A percentile compares a stretch with the other conserved stretches of the same genome.
These are phyloP conservation scores for Lasioglossum zephyrum DNA, from an alignment of 2,888 invertebrate genomes.

Conservation along the genomic window DNA sequence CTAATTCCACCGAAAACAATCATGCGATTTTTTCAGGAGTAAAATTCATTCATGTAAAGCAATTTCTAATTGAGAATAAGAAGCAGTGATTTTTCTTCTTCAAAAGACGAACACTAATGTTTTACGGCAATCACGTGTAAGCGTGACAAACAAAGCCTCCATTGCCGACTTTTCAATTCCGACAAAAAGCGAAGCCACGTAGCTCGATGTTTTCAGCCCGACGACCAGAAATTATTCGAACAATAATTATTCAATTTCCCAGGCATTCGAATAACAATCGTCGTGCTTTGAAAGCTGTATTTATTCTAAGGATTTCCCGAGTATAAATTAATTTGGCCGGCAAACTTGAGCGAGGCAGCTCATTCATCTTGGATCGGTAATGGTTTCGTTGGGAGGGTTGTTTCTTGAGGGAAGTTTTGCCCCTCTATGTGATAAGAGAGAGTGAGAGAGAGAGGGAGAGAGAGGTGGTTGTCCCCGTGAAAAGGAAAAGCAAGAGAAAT, in stretches of 20 bases:
- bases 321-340: conserved; percentile 2
- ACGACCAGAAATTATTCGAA: neutral
- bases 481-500: neutral
- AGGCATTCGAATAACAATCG: conserved; percentile 1
- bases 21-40: no score
- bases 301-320: neutral
- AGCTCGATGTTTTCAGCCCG: neutral
- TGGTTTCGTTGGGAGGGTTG: neutral
- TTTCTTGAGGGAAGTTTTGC: neutral
- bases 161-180: neutral
- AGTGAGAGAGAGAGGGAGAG: neutral
- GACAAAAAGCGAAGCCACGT: neutral
- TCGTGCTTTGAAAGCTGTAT: neutral
- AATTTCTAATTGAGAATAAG: neutral
- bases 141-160: neutral
- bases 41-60: no score
- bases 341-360: neutral
- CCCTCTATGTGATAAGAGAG: neutral
- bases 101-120: neutral
- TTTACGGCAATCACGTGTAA: neutral
- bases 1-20: no score
- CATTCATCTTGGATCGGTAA: conserved; percentile 10
- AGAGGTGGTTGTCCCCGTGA: neutral
- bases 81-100: neutral
- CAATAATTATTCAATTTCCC: neutral